A percentile compares a stretch with the other conserved stretches of the same genome.
Conservation (phyloP, 2,888 invertebrate genomes). For the Pherbina coryleti region DNA sequence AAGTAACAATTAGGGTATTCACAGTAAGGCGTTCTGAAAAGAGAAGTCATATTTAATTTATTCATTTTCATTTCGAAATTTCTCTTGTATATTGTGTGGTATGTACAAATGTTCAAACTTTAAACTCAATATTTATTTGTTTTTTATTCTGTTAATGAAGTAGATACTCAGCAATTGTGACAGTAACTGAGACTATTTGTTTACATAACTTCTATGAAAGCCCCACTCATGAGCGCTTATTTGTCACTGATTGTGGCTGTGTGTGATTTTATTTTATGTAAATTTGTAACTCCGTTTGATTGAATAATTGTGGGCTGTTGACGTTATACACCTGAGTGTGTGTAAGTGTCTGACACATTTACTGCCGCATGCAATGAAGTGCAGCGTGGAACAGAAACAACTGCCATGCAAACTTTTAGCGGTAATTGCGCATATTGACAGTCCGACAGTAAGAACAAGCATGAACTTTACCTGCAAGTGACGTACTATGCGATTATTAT, state of each 20-base stretch:
- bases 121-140: no score
- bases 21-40: no score
- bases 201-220: not conserved
- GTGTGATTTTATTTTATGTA: not conserved
- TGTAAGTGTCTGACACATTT: not conserved
- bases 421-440: conserved; percentile 34
- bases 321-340: not conserved
- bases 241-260: conserved; percentile 6
- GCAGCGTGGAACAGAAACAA: conserved; percentile 22
- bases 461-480: no score
- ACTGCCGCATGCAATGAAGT: not conserved
- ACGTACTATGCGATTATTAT: no score
- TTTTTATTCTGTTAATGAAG: no score
- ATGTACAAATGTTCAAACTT: no score
- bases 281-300: not conserved
- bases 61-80: no score
- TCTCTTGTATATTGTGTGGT: no score
- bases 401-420: conserved; percentile 14
- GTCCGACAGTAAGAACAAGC: not conserved
- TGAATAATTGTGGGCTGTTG: not conserved
- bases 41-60: no score
- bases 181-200: not conserved
- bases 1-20: no score
- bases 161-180: no score
- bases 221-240: not conserved